Percentiles rank a stretch among this genome's conserved stretches.
Evolutionary conservation across 2,797 vertebrate species (phyloP).

Genomic region (Hoplostethus atlanticus): DNA sequence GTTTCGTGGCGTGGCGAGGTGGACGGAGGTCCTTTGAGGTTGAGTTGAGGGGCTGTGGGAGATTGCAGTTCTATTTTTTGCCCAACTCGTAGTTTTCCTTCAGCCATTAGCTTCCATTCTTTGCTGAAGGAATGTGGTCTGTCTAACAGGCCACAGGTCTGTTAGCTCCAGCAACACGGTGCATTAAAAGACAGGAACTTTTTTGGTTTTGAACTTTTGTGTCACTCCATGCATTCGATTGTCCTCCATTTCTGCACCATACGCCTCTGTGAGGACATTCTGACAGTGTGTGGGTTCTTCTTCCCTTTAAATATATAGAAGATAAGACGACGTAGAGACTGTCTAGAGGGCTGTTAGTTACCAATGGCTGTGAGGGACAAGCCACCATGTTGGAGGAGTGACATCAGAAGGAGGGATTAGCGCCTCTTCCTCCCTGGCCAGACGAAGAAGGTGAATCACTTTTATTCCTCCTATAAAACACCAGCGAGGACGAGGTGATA

Average conservation of each 20-base stretch:
- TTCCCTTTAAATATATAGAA: slow-evolving; percentile 14
- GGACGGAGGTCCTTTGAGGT: background rate
- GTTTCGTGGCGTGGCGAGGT: background rate
- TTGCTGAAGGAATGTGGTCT: too few species aligned
- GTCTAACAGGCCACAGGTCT: too few species aligned
- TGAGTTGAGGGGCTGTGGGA: background rate
- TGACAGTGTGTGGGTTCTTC: slow-evolving; percentile 3
- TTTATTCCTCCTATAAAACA: background rate
- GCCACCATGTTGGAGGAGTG: background rate
- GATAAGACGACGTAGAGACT: slow-evolving; percentile 1
- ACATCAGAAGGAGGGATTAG: too few species aligned
- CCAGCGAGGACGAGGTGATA: slow-evolving; percentile 4
- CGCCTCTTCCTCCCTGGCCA: background rate
- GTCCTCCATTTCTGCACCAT: slow-evolving; percentile 28
- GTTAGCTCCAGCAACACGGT: too few species aligned
- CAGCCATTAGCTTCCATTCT: too few species aligned
- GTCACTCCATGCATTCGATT: slow-evolving; percentile 25
- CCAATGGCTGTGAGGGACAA: slow-evolving; percentile 26
- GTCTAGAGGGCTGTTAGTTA: background rate
- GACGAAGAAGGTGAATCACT: slow-evolving; percentile 8
- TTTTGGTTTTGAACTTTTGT: background rate
- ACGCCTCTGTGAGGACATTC: slow-evolving; percentile 8
- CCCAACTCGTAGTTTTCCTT: too few species aligned
- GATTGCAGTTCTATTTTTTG: background rate
- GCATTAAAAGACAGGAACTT: too few species aligned